Conservation (phyloP, 2,113 vertebrate genomes). For the Dasypus novemcinctus region DNA sequence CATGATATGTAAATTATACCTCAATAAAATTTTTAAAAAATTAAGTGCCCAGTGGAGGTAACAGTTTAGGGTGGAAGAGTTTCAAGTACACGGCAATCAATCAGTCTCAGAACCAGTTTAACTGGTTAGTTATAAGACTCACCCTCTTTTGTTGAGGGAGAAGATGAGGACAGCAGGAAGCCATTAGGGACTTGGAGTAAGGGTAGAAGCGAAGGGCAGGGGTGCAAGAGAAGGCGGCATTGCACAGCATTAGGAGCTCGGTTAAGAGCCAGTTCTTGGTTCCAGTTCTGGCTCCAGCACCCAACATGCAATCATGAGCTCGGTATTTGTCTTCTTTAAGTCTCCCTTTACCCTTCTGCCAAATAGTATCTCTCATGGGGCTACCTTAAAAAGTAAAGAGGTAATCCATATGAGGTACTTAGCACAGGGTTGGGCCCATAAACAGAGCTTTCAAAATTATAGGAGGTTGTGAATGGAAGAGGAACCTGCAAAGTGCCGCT, state of each 20-base stretch:
- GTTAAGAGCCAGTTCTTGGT: neutral
- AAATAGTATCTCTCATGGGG: neutral
- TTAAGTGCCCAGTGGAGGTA: neutral
- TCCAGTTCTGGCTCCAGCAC: neutral
- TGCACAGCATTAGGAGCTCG: neutral
- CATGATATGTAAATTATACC: neutral
- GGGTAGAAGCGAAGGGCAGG: too few relatives aligned
- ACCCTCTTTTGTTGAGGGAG: neutral
- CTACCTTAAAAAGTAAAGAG: neutral
- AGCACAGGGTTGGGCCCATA: neutral
- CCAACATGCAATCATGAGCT: neutral
- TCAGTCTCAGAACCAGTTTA: neutral
- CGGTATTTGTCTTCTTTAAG: neutral
- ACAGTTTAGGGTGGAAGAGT: neutral
- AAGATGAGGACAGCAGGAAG: neutral
- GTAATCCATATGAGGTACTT: neutral
- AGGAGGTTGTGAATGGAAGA: constrained; percentile 28
- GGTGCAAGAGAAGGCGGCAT: neutral
- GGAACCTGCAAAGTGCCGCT: neutral
- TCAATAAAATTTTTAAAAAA: neutral
- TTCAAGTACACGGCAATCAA: neutral
- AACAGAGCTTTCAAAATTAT: constrained; percentile 12
- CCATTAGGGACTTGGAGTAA: neutral
- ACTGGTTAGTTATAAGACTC: neutral
- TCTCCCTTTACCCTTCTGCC: neutral